A percentile compares a stretch with the other conserved stretches of the same genome.
These are phyloP conservation scores for Platysternon megacephalum DNA, from an alignment of 2,113 vertebrate genomes.

Conservation along the genomic window DNA sequence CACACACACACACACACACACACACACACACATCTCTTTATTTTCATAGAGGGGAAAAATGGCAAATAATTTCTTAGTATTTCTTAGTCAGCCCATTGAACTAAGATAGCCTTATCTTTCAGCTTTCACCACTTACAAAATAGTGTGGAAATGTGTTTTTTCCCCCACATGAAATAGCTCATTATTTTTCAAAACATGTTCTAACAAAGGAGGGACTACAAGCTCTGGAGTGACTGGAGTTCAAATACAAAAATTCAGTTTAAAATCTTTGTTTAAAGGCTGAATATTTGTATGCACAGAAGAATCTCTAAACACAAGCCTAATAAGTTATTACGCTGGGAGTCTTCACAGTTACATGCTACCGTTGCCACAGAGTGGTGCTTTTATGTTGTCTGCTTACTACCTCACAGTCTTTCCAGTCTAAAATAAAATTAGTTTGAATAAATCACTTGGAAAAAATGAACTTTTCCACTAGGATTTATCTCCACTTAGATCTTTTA, in stretches of 20 bases:
- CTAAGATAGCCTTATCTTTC: not conserved
- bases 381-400: not conserved
- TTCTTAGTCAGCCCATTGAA: not conserved
- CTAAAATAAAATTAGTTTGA: not conserved
- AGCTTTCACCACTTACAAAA: not conserved
- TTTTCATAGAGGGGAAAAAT: too few relatives aligned
- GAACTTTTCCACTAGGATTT: too few relatives aligned
- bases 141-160: not conserved
- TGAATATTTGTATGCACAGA: not conserved
- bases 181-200: not conserved
- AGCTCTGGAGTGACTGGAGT: not conserved
- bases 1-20: not conserved
- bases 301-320: not conserved
- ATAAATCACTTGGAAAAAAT: not conserved
- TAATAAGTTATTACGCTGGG: conserved; percentile 5
- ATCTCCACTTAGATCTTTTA: not conserved
- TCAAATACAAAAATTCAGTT: conserved; percentile 1
- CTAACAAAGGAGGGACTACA: not conserved
- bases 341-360: not conserved
- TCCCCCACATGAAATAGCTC: not conserved
- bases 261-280: not conserved
- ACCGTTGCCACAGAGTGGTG: not conserved
- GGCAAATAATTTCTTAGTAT: not conserved
- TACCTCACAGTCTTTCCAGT: not conserved
- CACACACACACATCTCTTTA: not conserved